Evolutionary conservation across 2,888 invertebrate species (phyloP), one percentile per base, ranked within the genome.

Genomic region (Crematogaster levior): DNA sequence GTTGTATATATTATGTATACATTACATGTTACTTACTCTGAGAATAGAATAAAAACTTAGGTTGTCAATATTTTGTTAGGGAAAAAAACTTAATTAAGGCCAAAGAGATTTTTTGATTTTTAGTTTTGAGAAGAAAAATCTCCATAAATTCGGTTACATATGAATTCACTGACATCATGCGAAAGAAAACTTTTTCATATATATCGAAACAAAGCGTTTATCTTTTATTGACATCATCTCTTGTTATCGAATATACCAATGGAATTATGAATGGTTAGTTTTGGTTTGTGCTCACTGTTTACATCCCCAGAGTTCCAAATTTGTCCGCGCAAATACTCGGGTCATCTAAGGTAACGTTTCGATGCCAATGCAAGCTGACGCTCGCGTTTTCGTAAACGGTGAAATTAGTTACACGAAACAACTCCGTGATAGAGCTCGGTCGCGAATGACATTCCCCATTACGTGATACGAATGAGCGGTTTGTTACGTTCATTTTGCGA

Each of bases 351-450:
- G 73, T 43, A 56, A 68, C 21, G 73, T 79, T 79, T 56, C 56
- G 77, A 56, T 79, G 77, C 56, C 74, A 79, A 72, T 77, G 77
- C 77, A 70, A 72, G 77, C 77, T 79, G 77, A 56, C 77, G 77
- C 43, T 77, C 12, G 53, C 43, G 77, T 70, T 72, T 77, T 72
- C 77, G 77, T 56, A 79, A 72, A 79, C 18, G 77, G 10, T 18
- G 7, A 56, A 79, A 79, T 72, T 79, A 79, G 56, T 79, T 79
- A 56, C 56, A 18, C 30, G 43, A 24, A 79, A 73, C 51, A 53
- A 65, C 24, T 75, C 74, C 9, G 40, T 56, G 77, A 72, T 79
- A 21, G n/a, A n/a, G 43, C 40, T 51, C 43, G 40, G 77, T 73
- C 56, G 43, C 43, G 53, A 79, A 56, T 79, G 74, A 56, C 74